Evolutionary conservation across 2,888 invertebrate genomes (phyloP), one percentile per base, ranked within the genome.

Genomic region (Melanotus villosus): DNA sequence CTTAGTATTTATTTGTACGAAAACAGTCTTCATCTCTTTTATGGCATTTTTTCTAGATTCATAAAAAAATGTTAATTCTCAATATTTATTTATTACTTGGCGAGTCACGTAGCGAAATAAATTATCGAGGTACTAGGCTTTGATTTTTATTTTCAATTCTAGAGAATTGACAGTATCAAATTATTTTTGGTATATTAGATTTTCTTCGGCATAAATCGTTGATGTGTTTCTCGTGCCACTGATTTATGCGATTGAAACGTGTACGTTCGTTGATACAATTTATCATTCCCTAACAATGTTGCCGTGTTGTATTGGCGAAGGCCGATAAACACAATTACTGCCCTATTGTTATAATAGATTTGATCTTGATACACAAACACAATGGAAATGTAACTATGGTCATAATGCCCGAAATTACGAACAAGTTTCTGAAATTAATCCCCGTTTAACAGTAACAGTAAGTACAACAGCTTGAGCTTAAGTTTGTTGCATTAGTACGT

Each of bases 161-260:
- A n/a, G n/a, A n/a, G n/a, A n/a, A n/a, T n/a, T n/a, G n/a, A n/a
- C n/a, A 19, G 26, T 47, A 47, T 23, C 26, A 12, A 12, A 47
- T 47, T 21, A 43, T 47, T 47, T 47, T 47, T 26, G 26, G 26
- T 23, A 16, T 19, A 52, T 52, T 32, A 30, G n/a, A 16, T 30
- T 52, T 52, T 23, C 52, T 52, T 52, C 32, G 18, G n/a, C 32
- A 52, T 34, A 52, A 30, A 52, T 52, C 32, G n/a, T 19, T 32
- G 32, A 52, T 52, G 52, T 32, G 52, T 18, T 52, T 52, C 26
- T 50, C 26, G 16, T 32, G 16, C 32, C 6, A 52, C 26, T 52
- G 52, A 52, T 52, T 52, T 32, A 52, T 52, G 52, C 32, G 52
- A 52, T 52, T 52, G 52, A 52, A 52, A 52, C 52, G 32, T 52